Conservation (phyloP, 2,888 invertebrate genomes). For the Ormyrus thymus region DNA sequence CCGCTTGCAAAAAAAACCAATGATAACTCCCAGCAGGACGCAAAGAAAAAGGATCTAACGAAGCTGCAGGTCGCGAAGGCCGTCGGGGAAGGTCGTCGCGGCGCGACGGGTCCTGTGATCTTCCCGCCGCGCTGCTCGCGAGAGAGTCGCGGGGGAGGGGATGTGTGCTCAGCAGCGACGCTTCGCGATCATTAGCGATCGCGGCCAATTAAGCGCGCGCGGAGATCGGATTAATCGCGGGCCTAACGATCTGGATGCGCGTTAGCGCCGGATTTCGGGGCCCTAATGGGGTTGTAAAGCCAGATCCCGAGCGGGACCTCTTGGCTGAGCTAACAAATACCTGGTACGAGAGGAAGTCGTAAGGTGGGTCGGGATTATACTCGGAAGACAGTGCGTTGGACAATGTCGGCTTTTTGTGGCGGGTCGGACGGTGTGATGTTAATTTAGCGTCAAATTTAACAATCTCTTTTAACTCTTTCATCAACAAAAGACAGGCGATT, state of each 20-base stretch:
- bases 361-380: background rate
- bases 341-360: background rate
- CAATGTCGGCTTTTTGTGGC: too few relatives aligned
- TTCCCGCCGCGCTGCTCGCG: background rate
- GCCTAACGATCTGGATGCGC: background rate
- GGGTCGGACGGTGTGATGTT: too few relatives aligned
- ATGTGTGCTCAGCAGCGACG: background rate
- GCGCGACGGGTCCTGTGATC: conserved; percentile 53
- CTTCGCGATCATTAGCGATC: background rate
- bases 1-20: too few relatives aligned
- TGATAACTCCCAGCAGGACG: too few relatives aligned
- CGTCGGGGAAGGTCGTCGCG: conserved; percentile 57
- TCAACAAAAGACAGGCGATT: too few relatives aligned
- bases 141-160: conserved; percentile 12
- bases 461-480: too few relatives aligned
- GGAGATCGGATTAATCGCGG: background rate
- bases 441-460: too few relatives aligned
- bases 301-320: too few relatives aligned
- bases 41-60: conserved; percentile 23
- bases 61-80: conserved; percentile 47
- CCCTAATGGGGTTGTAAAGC: too few relatives aligned
- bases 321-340: too few relatives aligned
- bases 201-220: background rate
- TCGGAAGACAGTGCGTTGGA: background rate
- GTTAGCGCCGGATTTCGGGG: too few relatives aligned